Evolutionary conservation across 2,797 vertebrate genomes (phyloP).

Genomic region (Oreortyx pictus): DNA sequence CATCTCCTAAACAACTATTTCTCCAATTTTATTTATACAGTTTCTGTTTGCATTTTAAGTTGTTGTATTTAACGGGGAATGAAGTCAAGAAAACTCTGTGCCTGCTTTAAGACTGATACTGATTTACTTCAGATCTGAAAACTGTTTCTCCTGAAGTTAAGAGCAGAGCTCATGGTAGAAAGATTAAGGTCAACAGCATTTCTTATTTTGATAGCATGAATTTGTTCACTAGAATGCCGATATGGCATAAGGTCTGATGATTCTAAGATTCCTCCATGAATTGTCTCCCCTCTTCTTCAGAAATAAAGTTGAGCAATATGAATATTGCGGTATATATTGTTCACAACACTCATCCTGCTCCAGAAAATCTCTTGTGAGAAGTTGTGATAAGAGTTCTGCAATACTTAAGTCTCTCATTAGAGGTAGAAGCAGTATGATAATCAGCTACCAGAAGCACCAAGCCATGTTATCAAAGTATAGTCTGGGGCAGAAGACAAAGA

Average conservation of each 20-base stretch:
- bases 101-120: slow-evolving; percentile 58
- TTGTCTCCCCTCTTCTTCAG: neutral
- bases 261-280: neutral
- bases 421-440: neutral
- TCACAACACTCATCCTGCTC: neutral
- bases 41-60: slow-evolving; percentile 71
- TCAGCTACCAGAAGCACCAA: neutral
- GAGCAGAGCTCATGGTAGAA: slow-evolving; percentile 87
- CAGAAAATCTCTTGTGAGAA: neutral
- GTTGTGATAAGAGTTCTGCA: neutral
- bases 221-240: slow-evolving; percentile 48
- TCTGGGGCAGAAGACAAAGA: neutral
- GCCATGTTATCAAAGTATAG: neutral
- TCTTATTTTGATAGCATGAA: slow-evolving; percentile 72
- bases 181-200: slow-evolving; percentile 78
- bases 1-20: slow-evolving; percentile 57
- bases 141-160: slow-evolving; percentile 74
- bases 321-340: neutral
- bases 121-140: slow-evolving; percentile 84
- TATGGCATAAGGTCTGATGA: neutral
- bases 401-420: neutral
- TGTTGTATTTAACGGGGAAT: slow-evolving; percentile 59
- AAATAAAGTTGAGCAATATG: neutral
- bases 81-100: slow-evolving; percentile 58
- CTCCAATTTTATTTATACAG: slow-evolving; percentile 64